A percentile compares a stretch with the other conserved stretches of the same genome.
phyloP scores from a whole-genome alignment of 2,888 invertebrate genomes.

The Epirrhoe tristata region DNA sequence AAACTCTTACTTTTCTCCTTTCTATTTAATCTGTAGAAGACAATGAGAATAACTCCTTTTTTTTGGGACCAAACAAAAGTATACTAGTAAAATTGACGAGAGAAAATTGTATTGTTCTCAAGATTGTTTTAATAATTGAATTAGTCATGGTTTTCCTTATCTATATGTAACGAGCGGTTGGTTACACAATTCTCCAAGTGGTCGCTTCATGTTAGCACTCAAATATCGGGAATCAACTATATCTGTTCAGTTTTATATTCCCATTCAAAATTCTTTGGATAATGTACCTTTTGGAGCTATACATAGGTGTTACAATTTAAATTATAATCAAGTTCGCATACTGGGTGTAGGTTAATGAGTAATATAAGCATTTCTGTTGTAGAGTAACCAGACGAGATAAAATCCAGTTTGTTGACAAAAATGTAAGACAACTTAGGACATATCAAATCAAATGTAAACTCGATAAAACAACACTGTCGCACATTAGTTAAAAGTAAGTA shows the following conservation, averaged over 20 bases:
- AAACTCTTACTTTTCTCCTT: too few relatives aligned
- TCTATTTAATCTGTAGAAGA: too few relatives aligned
- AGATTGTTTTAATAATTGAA: neutral
- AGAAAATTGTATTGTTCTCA: neutral
- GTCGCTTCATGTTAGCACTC: constrained; percentile 12
- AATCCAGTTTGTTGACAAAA: constrained; percentile 36
- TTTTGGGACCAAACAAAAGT: constrained; percentile 29
- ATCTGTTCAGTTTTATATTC: constrained; percentile 22
- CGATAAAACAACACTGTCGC: constrained; percentile 50
- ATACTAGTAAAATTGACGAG: constrained; percentile 2
- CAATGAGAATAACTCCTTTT: neutral
- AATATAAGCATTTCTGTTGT: constrained; percentile 37
- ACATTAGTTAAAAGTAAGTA: constrained; percentile 41
- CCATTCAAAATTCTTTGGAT: constrained; percentile 35
- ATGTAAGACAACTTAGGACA: constrained; percentile 46
- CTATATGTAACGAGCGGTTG: neutral
- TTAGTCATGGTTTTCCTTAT: neutral
- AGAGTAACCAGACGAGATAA: constrained; percentile 36
- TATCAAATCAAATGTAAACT: constrained; percentile 51
- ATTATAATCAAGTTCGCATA: constrained; percentile 29
- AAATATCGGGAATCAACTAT: constrained; percentile 25
- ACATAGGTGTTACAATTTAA: constrained; percentile 25
- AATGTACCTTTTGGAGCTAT: constrained; percentile 23
- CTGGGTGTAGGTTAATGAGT: constrained; percentile 28
- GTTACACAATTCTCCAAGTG: constrained; percentile 29